Evolutionary conservation across 2,888 invertebrate genomes (phyloP).

Genomic region (Poecilobothrus nobilitatus): DNA sequence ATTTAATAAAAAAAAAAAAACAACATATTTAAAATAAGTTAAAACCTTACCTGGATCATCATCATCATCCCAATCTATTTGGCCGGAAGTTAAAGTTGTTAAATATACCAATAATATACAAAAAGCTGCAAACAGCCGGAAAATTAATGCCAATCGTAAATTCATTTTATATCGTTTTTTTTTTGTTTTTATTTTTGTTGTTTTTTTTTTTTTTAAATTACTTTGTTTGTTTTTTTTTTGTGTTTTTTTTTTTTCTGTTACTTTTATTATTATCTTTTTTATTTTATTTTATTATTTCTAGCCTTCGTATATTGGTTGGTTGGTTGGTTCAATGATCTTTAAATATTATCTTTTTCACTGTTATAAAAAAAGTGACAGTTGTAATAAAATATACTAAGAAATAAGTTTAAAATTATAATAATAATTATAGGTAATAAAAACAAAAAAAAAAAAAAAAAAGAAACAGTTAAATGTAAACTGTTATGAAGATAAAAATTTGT

Average conservation of each 20-base stretch:
- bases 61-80: constrained; percentile 46
- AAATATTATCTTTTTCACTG: constrained; percentile 13
- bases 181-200: constrained; percentile 12
- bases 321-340: constrained; percentile 19
- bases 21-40: too few species aligned
- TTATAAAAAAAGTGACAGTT: too few species aligned
- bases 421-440: not conserved
- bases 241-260: constrained; percentile 12
- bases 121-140: constrained; percentile 31
- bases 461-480: constrained; percentile 1
- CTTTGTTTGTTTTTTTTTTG: constrained; percentile 24
- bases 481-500: not conserved
- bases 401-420: too few species aligned
- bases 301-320: too few species aligned
- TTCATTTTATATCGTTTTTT: constrained; percentile 23
- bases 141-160: constrained; percentile 25
- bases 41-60: constrained; percentile 43
- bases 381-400: too few species aligned
- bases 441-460: not conserved
- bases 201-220: constrained; percentile 11
- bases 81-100: constrained; percentile 39
- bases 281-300: constrained; percentile 8
- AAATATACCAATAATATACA: constrained; percentile 35
- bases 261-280: constrained; percentile 14
- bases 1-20: too few species aligned